A percentile compares a stretch with the other conserved stretches of the same genome.
phyloP scores from a whole-genome alignment of 2,888 invertebrate genomes.

The Cheilosia pagana region DNA sequence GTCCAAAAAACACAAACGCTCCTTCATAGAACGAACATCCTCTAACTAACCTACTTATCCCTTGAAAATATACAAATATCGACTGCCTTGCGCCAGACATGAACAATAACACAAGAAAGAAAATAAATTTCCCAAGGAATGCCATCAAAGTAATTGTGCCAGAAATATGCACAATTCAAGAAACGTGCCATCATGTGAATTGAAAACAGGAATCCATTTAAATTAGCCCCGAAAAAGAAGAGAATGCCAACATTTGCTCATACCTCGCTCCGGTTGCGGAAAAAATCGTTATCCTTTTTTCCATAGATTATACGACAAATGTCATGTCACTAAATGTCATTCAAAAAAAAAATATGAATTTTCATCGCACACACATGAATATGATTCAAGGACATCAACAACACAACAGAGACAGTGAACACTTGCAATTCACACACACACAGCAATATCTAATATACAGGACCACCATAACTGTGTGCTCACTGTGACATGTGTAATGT shows the following conservation, averaged over 20 bases:
- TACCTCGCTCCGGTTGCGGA: slow-evolving; percentile 22
- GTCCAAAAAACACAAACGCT: too few species aligned
- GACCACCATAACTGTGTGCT: slow-evolving; percentile 56
- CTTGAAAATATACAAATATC: too few species aligned
- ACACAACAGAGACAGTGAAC: slow-evolving; percentile 51
- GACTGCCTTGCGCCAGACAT: neutral
- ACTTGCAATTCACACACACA: slow-evolving; percentile 48
- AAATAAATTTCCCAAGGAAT: slow-evolving; percentile 8
- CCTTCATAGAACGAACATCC: too few species aligned
- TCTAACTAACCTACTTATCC: too few species aligned
- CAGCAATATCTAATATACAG: slow-evolving; percentile 39
- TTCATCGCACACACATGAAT: slow-evolving; percentile 55
- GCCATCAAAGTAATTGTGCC: neutral
- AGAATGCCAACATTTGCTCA: slow-evolving; percentile 14
- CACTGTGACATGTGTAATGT: slow-evolving; percentile 72
- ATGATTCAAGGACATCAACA: slow-evolving; percentile 67
- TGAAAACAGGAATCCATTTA: slow-evolving; percentile 48
- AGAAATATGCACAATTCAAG: neutral
- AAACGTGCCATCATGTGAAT: slow-evolving; percentile 28
- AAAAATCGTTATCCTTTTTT: slow-evolving; percentile 58
- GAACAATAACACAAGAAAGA: neutral
- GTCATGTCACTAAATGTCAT: slow-evolving; percentile 74
- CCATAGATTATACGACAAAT: slow-evolving; percentile 65
- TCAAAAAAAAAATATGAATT: slow-evolving; percentile 63
- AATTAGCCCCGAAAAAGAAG: slow-evolving; percentile 45